A percentile compares a stretch with the other conserved stretches of the same genome.
Evolutionary conservation across 2,113 vertebrate species (phyloP).

Genomic region (Osmerus eperlanus): DNA sequence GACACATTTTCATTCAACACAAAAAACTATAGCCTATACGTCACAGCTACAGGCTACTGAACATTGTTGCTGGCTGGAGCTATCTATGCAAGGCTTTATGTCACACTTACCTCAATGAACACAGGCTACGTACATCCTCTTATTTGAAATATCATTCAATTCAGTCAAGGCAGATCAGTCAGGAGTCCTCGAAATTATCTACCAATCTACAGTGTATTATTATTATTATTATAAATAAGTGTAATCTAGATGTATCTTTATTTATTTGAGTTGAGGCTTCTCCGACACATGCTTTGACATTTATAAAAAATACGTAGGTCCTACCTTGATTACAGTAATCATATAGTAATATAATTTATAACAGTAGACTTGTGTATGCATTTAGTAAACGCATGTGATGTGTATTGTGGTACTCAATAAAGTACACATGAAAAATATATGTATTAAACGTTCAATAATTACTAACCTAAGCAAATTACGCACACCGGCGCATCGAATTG

Average conservation of each 20-base stretch:
- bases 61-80: conserved; percentile 16
- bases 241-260: conserved; percentile 48
- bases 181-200: conserved; percentile 51
- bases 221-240: conserved; percentile 35
- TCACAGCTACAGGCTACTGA: conserved; percentile 46
- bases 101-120: conserved; percentile 35
- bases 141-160: conserved; percentile 26
- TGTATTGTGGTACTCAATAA: conserved; percentile 69
- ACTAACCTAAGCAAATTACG: not conserved
- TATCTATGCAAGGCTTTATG: conserved; percentile 56
- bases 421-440: conserved; percentile 39
- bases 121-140: conserved; percentile 15
- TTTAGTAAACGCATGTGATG: conserved; percentile 69
- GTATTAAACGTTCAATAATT: conserved; percentile 8
- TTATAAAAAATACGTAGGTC: conserved; percentile 20
- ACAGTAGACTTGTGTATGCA: conserved; percentile 60
- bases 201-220: conserved; percentile 5
- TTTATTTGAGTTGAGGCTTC: conserved; percentile 53
- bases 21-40: not conserved
- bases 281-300: conserved; percentile 38
- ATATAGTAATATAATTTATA: conserved; percentile 52
- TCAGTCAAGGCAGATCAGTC: conserved; percentile 12
- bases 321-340: conserved; percentile 44
- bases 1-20: conserved; percentile 16
- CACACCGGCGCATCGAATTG: too few species aligned